Evolutionary conservation across 2,888 invertebrate genomes (phyloP), one percentile per base, ranked within the genome.

Genomic region (Zygothrica quintamaculata): DNA sequence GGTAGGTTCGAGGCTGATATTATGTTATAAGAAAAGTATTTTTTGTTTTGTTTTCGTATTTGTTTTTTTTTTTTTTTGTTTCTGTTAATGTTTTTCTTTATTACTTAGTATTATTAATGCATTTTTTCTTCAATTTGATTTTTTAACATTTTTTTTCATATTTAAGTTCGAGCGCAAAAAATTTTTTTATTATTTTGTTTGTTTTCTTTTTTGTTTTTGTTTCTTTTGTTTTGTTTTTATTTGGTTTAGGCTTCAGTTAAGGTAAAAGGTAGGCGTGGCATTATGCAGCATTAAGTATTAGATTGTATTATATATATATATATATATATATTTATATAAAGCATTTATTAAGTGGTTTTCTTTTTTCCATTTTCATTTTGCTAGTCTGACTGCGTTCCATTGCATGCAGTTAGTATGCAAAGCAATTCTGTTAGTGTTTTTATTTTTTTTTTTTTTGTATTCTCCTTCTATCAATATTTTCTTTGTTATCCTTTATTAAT

Each of bases 191-290:
- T 33, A 33, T 61, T 42, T 44, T 36, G 18, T 37, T 42, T 12
- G 31, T 18, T 25, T 47, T 50, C 59, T 46, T 62, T 60, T 48
- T 42, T 15, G 33, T 16, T 8, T 31, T 34, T 8, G 22, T 40
- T 22, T 40, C 4, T 52, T 33, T 12, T 48, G 22, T 15, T 26
- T n/a, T 36, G 34, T 16, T 42, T 18, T 33, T 50, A 22, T 36
- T 34, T 52, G 33, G 55, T 64, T 44, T 65, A 74, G 78, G 72
- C 59, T 40, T 64, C 59, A 68, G 76, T 59, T 73, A 79, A 77
- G 76, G 77, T 77, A 64, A 74, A 75, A 74, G 70, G 77, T 78
- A 75, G 78, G 82, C 78, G 72, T 78, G 72, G 65, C 65, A 65
- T 68, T 62, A 68, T 69, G 64, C 72, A 65, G 75, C 68, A 75